Conservation (phyloP, 2,797 vertebrate species). For the Leptodon cayanensis region DNA sequence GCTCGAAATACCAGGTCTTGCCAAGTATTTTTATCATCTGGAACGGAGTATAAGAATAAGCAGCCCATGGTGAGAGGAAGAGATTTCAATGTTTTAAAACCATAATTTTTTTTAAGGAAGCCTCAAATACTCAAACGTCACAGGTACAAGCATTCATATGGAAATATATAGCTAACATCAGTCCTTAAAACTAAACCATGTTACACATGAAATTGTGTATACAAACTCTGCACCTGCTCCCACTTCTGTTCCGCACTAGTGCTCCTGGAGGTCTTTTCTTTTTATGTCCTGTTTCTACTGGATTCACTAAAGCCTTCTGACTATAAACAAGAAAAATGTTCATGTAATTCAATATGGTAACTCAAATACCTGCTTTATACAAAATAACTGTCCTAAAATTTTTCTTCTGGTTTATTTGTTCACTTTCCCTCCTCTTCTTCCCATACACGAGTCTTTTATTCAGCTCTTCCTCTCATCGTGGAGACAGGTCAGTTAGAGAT, state of each 20-base stretch:
- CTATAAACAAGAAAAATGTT: neutral
- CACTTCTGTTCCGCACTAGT: neutral
- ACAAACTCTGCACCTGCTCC: neutral
- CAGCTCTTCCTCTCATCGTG: neutral
- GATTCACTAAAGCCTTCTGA: neutral
- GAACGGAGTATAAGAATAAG: neutral
- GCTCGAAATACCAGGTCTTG: neutral
- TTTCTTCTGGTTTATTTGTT: neutral
- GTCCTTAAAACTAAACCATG: neutral
- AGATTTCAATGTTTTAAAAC: neutral
- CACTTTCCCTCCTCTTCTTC: neutral
- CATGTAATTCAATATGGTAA: neutral
- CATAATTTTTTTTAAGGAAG: neutral
- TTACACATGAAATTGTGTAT: neutral
- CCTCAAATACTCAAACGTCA: neutral
- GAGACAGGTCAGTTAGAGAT: neutral
- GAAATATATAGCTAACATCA: neutral
- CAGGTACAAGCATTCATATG: neutral
- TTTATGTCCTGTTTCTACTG: neutral
- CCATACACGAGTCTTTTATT: neutral
- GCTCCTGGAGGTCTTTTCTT: neutral
- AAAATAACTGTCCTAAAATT: neutral
- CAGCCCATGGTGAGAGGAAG: neutral
- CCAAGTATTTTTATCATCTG: neutral
- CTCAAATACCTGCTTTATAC: neutral